Conservation (phyloP, 2,888 invertebrate species). For the Acrobasis suavella region DNA sequence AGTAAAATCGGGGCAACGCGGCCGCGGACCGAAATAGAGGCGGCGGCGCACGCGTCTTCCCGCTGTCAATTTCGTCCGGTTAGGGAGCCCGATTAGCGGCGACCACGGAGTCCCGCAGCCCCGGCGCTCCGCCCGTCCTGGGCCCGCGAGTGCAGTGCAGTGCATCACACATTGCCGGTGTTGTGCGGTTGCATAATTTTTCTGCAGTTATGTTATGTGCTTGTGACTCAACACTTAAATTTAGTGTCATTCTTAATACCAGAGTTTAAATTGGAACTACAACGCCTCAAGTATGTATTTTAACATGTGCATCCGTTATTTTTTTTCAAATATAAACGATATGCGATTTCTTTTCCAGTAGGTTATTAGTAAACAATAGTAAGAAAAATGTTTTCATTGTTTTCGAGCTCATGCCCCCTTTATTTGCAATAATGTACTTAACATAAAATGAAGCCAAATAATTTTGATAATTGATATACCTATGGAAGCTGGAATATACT, state of each 20-base stretch:
- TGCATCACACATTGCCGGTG: conserved; percentile 26
- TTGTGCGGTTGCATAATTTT: conserved; percentile 58
- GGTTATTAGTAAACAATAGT: too few relatives aligned
- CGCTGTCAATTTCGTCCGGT: conserved; percentile 78
- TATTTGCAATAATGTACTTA: too few relatives aligned
- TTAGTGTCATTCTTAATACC: conserved; percentile 37
- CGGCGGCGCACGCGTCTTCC: conserved; percentile 70
- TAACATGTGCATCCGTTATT: not conserved
- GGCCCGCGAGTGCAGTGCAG: conserved; percentile 48
- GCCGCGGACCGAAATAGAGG: conserved; percentile 78
- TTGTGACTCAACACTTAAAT: conserved; percentile 38
- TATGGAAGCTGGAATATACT: not conserved
- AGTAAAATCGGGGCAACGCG: conserved; percentile 82
- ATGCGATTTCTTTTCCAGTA: too few relatives aligned
- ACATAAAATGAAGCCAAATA: not conserved
- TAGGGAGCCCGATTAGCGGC: conserved; percentile 74
- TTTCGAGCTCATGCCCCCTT: too few relatives aligned
- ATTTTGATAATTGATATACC: not conserved
- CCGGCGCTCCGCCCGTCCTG: conserved; percentile 30
- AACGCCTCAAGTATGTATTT: conserved; percentile 26
- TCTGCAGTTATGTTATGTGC: conserved; percentile 37
- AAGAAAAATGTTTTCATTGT: too few relatives aligned
- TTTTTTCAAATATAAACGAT: not conserved
- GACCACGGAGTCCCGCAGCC: conserved; percentile 36
- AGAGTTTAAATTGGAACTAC: conserved; percentile 29